Percentiles rank a stretch among this genome's conserved stretches.
Conservation (phyloP, 2,113 vertebrate species). For the Ifrita kowaldi region DNA sequence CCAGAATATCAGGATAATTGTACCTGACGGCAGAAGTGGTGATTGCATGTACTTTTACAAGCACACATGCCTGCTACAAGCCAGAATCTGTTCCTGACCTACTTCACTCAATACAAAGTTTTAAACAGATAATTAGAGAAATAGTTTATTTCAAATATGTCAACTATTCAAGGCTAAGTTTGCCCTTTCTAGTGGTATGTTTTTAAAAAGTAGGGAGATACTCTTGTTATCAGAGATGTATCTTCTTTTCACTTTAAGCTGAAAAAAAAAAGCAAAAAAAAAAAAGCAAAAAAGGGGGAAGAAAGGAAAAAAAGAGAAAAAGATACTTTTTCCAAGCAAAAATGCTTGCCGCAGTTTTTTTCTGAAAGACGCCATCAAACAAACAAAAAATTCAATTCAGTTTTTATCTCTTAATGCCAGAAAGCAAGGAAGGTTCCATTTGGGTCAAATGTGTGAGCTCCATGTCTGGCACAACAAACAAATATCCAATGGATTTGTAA, state of each 20-base stretch:
- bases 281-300: background rate
- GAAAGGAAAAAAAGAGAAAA: no score
- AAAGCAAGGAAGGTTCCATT: constrained; percentile 21
- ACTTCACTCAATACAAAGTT: background rate
- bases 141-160: background rate
- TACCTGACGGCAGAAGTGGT: background rate
- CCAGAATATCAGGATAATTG: background rate
- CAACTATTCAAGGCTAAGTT: background rate
- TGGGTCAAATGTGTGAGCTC: constrained; percentile 21
- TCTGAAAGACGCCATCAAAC: background rate
- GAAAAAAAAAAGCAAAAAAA: background rate
- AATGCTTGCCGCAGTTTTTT: background rate
- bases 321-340: background rate
- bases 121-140: background rate
- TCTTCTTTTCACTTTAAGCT: constrained; percentile 4
- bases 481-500: constrained; percentile 51
- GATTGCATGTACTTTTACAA: background rate
- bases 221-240: background rate
- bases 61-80: background rate
- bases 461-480: constrained; percentile 20
- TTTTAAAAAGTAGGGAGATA: background rate
- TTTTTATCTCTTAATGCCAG: constrained; percentile 63
- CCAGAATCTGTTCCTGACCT: background rate
- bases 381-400: constrained; percentile 48
- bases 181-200: background rate